Percentiles rank a stretch among this genome's conserved stretches.
phyloP scores from a whole-genome alignment of 2,888 invertebrate species.

The Scaptomyza caliginosa region DNA sequence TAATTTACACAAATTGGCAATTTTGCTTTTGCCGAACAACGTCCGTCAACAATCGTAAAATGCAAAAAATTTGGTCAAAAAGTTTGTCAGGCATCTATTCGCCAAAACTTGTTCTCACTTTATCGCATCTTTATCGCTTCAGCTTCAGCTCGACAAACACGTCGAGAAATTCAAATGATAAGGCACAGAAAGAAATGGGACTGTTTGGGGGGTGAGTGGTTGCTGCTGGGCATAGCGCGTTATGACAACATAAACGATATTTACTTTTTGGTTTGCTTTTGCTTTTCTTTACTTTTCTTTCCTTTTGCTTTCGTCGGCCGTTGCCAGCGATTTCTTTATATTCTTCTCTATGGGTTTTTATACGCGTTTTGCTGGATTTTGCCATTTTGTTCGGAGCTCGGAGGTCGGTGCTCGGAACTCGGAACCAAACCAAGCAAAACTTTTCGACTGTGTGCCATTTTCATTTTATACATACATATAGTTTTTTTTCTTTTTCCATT shows the following conservation, averaged over 20 bases:
- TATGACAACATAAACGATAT: slow-evolving; percentile 80
- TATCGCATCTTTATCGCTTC: slow-evolving; percentile 78
- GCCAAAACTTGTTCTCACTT: slow-evolving; percentile 73
- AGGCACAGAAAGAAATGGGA: slow-evolving; percentile 34
- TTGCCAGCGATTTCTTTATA: slow-evolving; percentile 57
- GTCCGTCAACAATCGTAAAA: slow-evolving; percentile 67
- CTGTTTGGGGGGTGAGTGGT: slow-evolving; percentile 1
- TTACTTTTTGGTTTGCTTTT: slow-evolving; percentile 65
- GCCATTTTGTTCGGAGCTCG: slow-evolving; percentile 41
- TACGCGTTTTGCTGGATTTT: slow-evolving; percentile 58
- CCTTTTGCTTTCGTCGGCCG: slow-evolving; percentile 18
- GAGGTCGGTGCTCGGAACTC: slow-evolving; percentile 15
- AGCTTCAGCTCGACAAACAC: slow-evolving; percentile 71
- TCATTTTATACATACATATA: slow-evolving; percentile 21
- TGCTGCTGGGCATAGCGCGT: slow-evolving; percentile 73
- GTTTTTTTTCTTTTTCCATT: slow-evolving; percentile 14
- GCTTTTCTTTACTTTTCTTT: slow-evolving; percentile 6
- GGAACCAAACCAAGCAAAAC: slow-evolving; percentile 54
- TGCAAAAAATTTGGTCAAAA: slow-evolving; percentile 72
- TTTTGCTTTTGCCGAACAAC: slow-evolving; percentile 58
- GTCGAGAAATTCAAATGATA: slow-evolving; percentile 77
- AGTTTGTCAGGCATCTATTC: slow-evolving; percentile 52
- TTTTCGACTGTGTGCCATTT: slow-evolving; percentile 67
- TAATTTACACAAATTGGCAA: slow-evolving; percentile 80
- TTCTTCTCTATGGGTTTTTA: slow-evolving; percentile 64